Percentiles rank a stretch among this genome's conserved stretches.
phyloP scores from a whole-genome alignment of 1,140 invertebrate genomes.

The Dolichoris vasculosae region DNA sequence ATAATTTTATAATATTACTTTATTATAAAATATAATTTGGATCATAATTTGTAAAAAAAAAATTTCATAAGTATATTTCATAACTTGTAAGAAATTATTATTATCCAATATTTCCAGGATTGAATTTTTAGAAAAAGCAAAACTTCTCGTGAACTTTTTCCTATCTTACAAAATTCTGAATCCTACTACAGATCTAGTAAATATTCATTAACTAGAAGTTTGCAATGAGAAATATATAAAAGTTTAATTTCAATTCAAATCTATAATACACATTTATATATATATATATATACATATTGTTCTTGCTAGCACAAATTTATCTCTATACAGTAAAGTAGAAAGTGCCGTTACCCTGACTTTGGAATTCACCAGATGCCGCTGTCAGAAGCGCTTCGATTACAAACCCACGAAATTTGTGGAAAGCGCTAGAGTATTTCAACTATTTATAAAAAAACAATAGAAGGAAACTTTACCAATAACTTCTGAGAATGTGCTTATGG shows the following conservation, averaged over 20 bases:
- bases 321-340: conserved; percentile 43
- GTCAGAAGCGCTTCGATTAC: background rate
- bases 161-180: background rate
- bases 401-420: background rate
- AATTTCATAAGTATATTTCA: background rate
- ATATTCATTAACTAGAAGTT: background rate
- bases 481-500: too few species aligned
- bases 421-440: background rate
- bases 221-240: background rate
- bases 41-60: too few species aligned
- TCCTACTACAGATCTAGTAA: background rate
- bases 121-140: too few species aligned
- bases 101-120: too few species aligned
- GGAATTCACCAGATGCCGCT: conserved; percentile 34
- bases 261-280: background rate
- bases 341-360: conserved; percentile 16
- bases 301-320: background rate
- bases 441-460: too few species aligned
- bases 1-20: too few species aligned
- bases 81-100: background rate
- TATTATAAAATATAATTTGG: too few species aligned
- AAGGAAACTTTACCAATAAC: too few species aligned
- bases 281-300: background rate
- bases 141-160: background rate
- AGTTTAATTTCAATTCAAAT: conserved; percentile 22